phyloP scores from a whole-genome alignment of 2,797 vertebrate species.

The Atherinosoma microstoma region DNA sequence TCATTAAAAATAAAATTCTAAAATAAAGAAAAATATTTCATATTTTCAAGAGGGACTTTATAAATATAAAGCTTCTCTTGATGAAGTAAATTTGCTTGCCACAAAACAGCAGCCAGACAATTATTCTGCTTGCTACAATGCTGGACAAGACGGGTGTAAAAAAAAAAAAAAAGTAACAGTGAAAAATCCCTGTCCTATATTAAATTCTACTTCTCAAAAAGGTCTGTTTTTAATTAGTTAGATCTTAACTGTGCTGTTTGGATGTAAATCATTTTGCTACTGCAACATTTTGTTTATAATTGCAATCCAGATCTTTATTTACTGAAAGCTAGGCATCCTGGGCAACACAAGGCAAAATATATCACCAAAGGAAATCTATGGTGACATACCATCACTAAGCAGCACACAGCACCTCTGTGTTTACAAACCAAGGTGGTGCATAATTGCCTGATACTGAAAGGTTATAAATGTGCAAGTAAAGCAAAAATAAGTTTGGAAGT shows the following conservation, averaged over 20 bases:
- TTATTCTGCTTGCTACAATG: too few species aligned
- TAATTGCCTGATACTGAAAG: constrained; percentile 48
- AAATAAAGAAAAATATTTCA: too few species aligned
- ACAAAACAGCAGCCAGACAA: too few species aligned
- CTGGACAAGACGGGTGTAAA: too few species aligned
- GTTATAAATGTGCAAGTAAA: constrained; percentile 43
- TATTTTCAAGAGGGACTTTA: too few species aligned
- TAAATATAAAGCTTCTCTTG: too few species aligned
- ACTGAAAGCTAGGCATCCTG: constrained; percentile 6
- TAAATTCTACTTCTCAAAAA: neutral
- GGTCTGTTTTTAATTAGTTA: constrained; percentile 11
- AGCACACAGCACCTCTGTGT: constrained; percentile 40
- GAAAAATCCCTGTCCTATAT: constrained; percentile 8
- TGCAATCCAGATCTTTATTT: constrained; percentile 22
- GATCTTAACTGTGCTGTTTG: neutral
- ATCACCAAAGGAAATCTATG: constrained; percentile 36
- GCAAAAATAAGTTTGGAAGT: constrained; percentile 36
- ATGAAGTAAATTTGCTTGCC: too few species aligned
- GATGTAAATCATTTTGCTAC: constrained; percentile 13
- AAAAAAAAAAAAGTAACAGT: too few species aligned
- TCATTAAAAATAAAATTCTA: too few species aligned
- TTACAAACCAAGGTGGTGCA: constrained; percentile 32
- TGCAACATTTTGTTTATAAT: constrained; percentile 27
- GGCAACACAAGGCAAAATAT: constrained; percentile 21
- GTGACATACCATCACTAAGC: constrained; percentile 39